phyloP scores from a whole-genome alignment of 2,113 vertebrate genomes.

The Pelvicachromis taeniatus region DNA sequence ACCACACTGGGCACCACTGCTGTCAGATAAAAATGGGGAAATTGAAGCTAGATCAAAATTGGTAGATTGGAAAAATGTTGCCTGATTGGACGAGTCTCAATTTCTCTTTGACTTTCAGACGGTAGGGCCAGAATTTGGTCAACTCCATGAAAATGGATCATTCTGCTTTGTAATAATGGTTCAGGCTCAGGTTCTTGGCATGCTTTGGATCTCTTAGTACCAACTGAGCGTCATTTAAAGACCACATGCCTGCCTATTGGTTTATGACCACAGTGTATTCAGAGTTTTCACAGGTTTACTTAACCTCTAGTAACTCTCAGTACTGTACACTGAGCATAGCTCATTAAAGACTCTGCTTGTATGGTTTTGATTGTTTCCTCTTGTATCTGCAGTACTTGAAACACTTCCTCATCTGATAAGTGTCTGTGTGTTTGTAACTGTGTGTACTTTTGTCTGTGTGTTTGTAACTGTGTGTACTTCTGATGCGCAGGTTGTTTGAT shows the following conservation, averaged over 20 bases:
- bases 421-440: neutral
- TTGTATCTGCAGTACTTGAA: slow-evolving; percentile 1
- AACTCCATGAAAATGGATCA: neutral
- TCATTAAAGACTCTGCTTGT: neutral
- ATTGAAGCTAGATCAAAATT: neutral
- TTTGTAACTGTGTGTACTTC: neutral
- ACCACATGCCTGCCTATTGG: neutral
- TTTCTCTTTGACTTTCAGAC: neutral
- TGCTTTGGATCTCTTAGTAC: neutral
- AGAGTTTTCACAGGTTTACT: neutral
- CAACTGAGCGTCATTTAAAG: neutral
- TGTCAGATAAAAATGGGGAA: neutral
- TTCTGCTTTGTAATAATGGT: neutral
- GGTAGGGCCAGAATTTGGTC: neutral
- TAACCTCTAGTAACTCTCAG: neutral
- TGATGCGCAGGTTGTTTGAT: slow-evolving; percentile 88
- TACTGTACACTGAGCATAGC: neutral
- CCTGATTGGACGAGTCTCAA: neutral
- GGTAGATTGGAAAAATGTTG: neutral
- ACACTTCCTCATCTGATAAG: neutral
- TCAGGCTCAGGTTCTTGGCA: neutral
- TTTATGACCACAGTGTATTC: neutral
- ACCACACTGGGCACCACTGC: neutral
- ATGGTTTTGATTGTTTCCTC: neutral
- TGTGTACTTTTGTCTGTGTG: neutral